A percentile compares a stretch with the other conserved stretches of the same genome.
These are phyloP conservation scores for Blastobasis adustella DNA, from an alignment of 2,888 invertebrate species.

Conservation along the genomic window DNA sequence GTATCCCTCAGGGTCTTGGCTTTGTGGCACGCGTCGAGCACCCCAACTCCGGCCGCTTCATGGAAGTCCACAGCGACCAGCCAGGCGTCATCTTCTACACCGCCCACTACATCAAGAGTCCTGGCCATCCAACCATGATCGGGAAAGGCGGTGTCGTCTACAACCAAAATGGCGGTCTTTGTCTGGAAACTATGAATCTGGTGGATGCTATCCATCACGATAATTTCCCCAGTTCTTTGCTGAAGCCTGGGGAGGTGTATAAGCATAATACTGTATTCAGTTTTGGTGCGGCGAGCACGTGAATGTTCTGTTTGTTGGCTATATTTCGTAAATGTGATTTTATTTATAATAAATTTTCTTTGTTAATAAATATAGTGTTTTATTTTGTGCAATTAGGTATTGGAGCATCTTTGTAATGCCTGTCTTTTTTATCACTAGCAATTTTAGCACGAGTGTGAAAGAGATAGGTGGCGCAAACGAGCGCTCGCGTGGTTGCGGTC, in stretches of 20 bases:
- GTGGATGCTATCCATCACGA: slow-evolving; percentile 87
- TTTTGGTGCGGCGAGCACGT: slow-evolving; percentile 57
- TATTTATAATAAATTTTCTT: too few relatives aligned
- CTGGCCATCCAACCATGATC: slow-evolving; percentile 14
- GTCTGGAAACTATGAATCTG: slow-evolving; percentile 90
- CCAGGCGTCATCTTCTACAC: slow-evolving; percentile 90
- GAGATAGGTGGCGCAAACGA: too few relatives aligned
- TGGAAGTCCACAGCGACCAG: slow-evolving; percentile 84
- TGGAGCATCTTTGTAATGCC: too few relatives aligned
- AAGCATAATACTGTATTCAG: slow-evolving; percentile 78
- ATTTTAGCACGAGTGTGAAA: too few relatives aligned
- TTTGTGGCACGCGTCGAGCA: slow-evolving; percentile 60
- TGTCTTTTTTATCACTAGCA: too few relatives aligned
- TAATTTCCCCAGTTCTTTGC: slow-evolving; percentile 79
- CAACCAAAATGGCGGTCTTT: slow-evolving; percentile 81
- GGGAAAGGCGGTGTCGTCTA: slow-evolving; percentile 49
- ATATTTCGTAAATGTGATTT: too few relatives aligned
- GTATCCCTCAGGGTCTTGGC: slow-evolving; percentile 36
- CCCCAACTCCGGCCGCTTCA: slow-evolving; percentile 75
- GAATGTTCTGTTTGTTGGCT: neutral
- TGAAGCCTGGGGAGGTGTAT: slow-evolving; percentile 79
- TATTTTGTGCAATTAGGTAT: too few relatives aligned
- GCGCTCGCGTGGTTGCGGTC: too few relatives aligned
- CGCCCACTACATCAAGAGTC: slow-evolving; percentile 76
- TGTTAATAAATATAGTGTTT: too few relatives aligned